These are phyloP conservation scores for Neomorphus geoffroyi DNA, from an alignment of 2,797 vertebrate species.

Conservation along the genomic window DNA sequence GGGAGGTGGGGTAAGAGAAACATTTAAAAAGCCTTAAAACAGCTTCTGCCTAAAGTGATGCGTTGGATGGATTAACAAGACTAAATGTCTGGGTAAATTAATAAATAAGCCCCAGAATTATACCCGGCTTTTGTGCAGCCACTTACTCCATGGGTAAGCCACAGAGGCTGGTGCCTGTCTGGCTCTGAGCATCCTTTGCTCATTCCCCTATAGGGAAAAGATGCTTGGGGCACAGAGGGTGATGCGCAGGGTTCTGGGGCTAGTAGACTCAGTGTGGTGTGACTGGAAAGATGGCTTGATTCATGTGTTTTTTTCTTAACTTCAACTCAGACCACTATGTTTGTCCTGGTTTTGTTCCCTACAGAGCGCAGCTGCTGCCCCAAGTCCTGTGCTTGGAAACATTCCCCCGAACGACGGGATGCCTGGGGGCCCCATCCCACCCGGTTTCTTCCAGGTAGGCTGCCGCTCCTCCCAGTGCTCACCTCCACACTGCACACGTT, in stretches of 20 bases:
- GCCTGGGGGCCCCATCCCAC: conserved; percentile 97
- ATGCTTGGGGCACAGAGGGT: not conserved
- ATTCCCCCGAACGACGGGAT: conserved; percentile 97
- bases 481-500: not conserved
- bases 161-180: accelerated
- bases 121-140: not conserved
- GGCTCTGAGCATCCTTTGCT: not conserved
- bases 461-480: not conserved
- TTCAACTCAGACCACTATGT: not conserved
- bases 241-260: not conserved
- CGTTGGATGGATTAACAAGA: not conserved
- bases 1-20: not conserved
- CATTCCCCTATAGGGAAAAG: accelerated
- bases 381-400: conserved; percentile 98
- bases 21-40: not conserved
- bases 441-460: conserved; percentile 97
- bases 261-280: not conserved
- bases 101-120: not conserved
- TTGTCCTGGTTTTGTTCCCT: conserved; percentile 44
- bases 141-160: not conserved
- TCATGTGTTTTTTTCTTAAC: not conserved
- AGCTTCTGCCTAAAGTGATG: not conserved
- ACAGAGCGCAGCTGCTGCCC: conserved; percentile 96
- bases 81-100: not conserved
- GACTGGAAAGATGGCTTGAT: not conserved